Evolutionary conservation across 2,797 vertebrate genomes (phyloP), one percentile per base, ranked within the genome.

Genomic region (Helarctos malayanus): DNA sequence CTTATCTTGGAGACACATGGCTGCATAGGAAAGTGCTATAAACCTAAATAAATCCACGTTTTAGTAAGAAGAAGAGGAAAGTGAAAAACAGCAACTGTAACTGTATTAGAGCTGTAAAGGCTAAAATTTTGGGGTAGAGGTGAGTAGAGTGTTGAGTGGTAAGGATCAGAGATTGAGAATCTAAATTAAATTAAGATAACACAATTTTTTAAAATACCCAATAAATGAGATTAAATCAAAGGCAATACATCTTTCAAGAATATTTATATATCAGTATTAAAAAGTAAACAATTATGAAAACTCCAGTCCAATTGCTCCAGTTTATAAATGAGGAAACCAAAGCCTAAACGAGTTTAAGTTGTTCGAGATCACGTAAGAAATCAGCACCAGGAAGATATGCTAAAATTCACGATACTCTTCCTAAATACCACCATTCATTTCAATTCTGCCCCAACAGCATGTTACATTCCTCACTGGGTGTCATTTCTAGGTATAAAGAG

Each of bases 261-360:
- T 76, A 85, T 69, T 21, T 68, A 54, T 15, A 19, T 41, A 57
- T 79, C 12, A 68, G n/a, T 35, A 89, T 19, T 59, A 16, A 88
- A 88, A 93, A 69, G 59, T 76, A 75, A 32, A 80, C 25, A 81
- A 75, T n/a, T 92, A 94, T 27, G 11, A 69, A 88, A 93, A 78
- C 83, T 85, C 35, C 7, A 38, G 1, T 61, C 4, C 13, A 59
- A n/a, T 45, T 57, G 18, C 7, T 82, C n/a, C 18, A 79, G n/a
- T 79, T 92, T 83, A 73, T 41, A 83, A 81, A 52, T 65, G 27
- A 89, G 16, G 15, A 91, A 63, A 79, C 3, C 6, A 11, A 75
- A 94, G 11, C 19, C 71, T 57, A 49, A 79, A 4, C 41, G 71
- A n/a, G 3, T 68, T 84, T 49, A 82, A 93, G 25, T 82, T 90